Percentiles rank a stretch among this genome's conserved stretches.
Evolutionary conservation across 2,113 vertebrate genomes (phyloP).

Genomic region (Globicephala melas): DNA sequence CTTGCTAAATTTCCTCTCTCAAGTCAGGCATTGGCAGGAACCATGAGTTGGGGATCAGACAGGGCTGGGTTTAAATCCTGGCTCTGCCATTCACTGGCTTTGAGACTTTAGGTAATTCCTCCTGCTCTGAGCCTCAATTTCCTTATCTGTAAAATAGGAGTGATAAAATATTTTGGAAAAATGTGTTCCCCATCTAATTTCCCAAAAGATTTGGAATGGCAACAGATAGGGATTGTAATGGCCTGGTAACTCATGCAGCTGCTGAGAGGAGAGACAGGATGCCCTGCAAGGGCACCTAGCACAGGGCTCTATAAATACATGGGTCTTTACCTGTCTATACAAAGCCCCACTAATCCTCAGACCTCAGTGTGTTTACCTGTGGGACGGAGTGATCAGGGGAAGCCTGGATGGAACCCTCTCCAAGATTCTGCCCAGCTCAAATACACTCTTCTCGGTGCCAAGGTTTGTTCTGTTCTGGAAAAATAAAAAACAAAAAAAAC

Average conservation of each 20-base stretch:
- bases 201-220: background rate
- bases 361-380: background rate
- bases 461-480: background rate
- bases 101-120: background rate
- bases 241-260: background rate
- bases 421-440: background rate
- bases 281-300: accelerated
- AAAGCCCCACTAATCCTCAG: background rate
- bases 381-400: background rate
- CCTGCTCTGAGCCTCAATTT: background rate
- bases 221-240: background rate
- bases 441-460: background rate
- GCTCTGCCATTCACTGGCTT: background rate
- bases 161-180: background rate
- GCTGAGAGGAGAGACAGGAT: background rate
- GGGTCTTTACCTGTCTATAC: background rate
- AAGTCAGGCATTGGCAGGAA: background rate
- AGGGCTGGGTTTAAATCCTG: background rate
- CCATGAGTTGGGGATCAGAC: background rate
- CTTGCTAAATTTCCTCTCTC: background rate
- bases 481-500: background rate
- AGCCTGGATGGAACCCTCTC: background rate
- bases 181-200: background rate
- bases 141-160: background rate
- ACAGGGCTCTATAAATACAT: accelerated